Evolutionary conservation across 53 echinoderm and acorn worm species (phyloP).

Genomic region (Stichopus horrens): DNA sequence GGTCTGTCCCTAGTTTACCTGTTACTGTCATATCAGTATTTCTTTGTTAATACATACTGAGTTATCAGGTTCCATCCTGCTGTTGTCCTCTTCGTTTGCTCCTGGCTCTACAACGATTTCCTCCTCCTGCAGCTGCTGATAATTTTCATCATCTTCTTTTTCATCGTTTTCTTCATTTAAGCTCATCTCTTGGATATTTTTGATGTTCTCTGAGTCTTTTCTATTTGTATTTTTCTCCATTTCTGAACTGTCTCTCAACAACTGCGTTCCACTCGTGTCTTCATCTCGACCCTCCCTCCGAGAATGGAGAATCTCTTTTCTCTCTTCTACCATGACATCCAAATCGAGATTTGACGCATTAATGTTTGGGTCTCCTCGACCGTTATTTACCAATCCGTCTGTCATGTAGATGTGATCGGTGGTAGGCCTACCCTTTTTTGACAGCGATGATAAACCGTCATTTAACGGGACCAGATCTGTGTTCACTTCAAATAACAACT

Average conservation of each 20-base stretch:
- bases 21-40: neutral
- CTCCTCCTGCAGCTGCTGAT: neutral
- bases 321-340: too few species aligned
- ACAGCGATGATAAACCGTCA: too few species aligned
- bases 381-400: neutral
- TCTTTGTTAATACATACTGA: neutral
- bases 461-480: neutral
- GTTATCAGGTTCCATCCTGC: neutral
- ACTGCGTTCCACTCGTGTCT: neutral
- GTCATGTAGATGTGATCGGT: slow-evolving; percentile 5
- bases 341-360: too few species aligned
- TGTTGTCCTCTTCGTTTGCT: neutral
- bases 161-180: neutral
- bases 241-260: neutral
- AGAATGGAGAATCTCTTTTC: too few species aligned
- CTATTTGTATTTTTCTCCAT: neutral
- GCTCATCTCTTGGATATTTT: neutral
- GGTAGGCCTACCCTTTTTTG: neutral
- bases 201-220: neutral
- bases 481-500: neutral
- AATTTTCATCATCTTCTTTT: neutral
- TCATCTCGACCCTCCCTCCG: neutral
- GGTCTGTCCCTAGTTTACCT: neutral
- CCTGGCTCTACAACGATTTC: neutral
- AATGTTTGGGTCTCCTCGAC: too few species aligned